Evolutionary conservation across 2,888 invertebrate species (phyloP).

Genomic region (Celastrina argiolus): DNA sequence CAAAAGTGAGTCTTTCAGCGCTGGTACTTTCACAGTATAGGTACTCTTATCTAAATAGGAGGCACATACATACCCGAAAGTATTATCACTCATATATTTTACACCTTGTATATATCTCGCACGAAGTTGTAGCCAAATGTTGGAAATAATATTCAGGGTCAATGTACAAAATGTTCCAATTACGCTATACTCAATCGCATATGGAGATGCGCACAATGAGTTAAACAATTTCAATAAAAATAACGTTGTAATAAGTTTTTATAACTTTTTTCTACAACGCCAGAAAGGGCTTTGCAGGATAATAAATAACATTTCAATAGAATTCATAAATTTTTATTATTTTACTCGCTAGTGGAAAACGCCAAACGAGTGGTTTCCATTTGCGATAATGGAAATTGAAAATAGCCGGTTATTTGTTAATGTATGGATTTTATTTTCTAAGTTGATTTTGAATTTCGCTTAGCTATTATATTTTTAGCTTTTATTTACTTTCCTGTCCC

Average conservation of each 20-base stretch:
- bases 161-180: not conserved
- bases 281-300: not conserved
- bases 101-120: too few species aligned
- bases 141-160: not conserved
- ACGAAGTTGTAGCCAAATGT: too few species aligned
- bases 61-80: too few species aligned
- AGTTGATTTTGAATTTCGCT: too few species aligned
- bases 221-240: conserved; percentile 4
- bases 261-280: not conserved
- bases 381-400: not conserved
- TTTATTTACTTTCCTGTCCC: too few species aligned
- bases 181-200: not conserved
- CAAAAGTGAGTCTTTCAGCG: too few species aligned
- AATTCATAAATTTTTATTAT: conserved; percentile 11
- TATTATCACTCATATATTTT: too few species aligned
- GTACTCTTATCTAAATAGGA: too few species aligned
- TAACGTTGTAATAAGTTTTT: not conserved
- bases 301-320: not conserved
- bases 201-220: not conserved
- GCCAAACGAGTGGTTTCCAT: not conserved
- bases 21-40: too few species aligned
- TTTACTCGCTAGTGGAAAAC: not conserved
- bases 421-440: not conserved
- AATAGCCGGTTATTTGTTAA: not conserved
- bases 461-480: too few species aligned